Evolutionary conservation across 2,888 invertebrate species (phyloP).

Genomic region (Seira ritae): DNA sequence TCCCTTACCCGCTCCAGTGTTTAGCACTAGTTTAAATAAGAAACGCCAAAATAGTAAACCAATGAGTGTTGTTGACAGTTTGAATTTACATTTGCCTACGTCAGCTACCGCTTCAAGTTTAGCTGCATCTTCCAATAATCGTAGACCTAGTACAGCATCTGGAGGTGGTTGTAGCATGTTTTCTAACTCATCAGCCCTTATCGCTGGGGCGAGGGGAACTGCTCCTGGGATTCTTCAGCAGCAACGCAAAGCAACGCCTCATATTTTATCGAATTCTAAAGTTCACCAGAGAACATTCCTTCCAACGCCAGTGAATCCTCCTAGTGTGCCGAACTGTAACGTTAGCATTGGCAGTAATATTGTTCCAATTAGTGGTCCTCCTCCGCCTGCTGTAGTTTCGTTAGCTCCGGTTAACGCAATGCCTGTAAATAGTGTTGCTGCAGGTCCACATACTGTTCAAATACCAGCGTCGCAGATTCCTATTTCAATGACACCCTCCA

Average conservation of each 20-base stretch:
- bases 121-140: conserved; percentile 64
- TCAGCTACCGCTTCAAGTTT: conserved; percentile 65
- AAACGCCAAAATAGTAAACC: conserved; percentile 61
- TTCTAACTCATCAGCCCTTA: conserved; percentile 56
- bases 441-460: conserved; percentile 38
- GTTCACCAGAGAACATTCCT: conserved; percentile 67
- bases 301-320: conserved; percentile 36
- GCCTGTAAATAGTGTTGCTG: conserved; percentile 14
- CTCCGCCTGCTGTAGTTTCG: conserved; percentile 15
- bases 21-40: conserved; percentile 70
- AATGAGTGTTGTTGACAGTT: conserved; percentile 64
- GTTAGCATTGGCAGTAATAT: conserved; percentile 37
- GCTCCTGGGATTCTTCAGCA: conserved; percentile 69
- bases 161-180: conserved; percentile 64
- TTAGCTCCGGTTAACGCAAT: conserved; percentile 16
- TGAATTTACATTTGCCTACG: conserved; percentile 67
- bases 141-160: conserved; percentile 52
- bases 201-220: conserved; percentile 53
- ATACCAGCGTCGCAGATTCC: conserved; percentile 49
- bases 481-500: conserved; percentile 40
- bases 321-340: conserved; percentile 37
- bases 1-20: conserved; percentile 66
- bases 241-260: conserved; percentile 70
- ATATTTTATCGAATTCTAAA: conserved; percentile 70
- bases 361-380: conserved; percentile 28